A percentile compares a stretch with the other conserved stretches of the same genome.
Evolutionary conservation across 2,113 vertebrate species (phyloP).

Genomic region (Agelaius tricolor): DNA sequence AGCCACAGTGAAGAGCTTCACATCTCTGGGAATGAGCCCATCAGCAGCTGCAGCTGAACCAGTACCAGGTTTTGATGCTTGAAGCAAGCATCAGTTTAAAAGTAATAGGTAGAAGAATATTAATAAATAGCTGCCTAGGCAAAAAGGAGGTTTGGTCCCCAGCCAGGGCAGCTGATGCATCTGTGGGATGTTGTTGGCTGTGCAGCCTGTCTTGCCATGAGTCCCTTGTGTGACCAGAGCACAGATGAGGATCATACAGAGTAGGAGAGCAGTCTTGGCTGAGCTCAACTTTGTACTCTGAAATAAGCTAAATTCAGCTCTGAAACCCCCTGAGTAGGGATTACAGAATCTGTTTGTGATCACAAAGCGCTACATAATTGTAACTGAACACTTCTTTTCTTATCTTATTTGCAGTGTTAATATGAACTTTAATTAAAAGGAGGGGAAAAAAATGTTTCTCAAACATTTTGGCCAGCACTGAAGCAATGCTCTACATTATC

Average conservation of each 20-base stretch:
- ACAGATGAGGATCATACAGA: not conserved
- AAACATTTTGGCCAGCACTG: slow-evolving; percentile 10
- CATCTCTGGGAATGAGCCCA: not conserved
- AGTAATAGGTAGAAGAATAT: not conserved
- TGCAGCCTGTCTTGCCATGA: not conserved
- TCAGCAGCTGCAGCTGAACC: not conserved
- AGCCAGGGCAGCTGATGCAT: slow-evolving; percentile 30
- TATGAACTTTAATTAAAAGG: slow-evolving; percentile 41
- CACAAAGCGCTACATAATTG: slow-evolving; percentile 32
- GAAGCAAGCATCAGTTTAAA: not conserved
- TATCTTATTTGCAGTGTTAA: slow-evolving; percentile 54
- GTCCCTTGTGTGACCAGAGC: not conserved
- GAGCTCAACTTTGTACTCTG: not conserved
- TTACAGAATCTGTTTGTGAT: slow-evolving; percentile 53
- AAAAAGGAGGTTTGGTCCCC: slow-evolving; percentile 13
- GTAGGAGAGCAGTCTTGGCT: slow-evolving; percentile 1
- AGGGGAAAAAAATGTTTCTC: not conserved
- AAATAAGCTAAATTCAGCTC: slow-evolving; percentile 52
- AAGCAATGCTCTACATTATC: slow-evolving; percentile 52
- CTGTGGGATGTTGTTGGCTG: not conserved
- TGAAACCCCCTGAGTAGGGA: slow-evolving; percentile 36
- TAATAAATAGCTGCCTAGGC: slow-evolving; percentile 7
- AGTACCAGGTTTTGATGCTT: not conserved
- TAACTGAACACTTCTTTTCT: slow-evolving; percentile 50
- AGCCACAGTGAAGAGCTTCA: not conserved